Base-by-base conservation (phyloP, 2,888 invertebrate genomes). In the Noctua comes region DNA sequence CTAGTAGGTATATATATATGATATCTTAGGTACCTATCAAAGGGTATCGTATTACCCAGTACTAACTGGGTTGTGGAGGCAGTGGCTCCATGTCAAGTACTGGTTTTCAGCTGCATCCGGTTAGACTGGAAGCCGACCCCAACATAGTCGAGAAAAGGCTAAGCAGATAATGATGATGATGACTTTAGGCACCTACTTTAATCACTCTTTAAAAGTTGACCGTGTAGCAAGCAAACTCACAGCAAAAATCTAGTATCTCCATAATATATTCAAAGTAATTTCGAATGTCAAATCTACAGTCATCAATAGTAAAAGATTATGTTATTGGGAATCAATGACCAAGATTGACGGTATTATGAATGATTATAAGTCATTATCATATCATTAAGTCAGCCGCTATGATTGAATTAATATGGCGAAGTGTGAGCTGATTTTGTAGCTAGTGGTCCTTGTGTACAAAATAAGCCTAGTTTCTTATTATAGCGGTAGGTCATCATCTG, bases 211-310 rank as follows among this genome's bases (percentile, higher is more conserved):
- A 27, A 59, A 59, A 27, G 7, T 59, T 27, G 7, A 16, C 16
- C 31, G 3, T 10, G 31, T 21, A 8, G 24, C 59, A 74, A 40
- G 13, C 51, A 68, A 48, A 68, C 13, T 11, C n/a, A n/a, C 27
- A 27, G 2, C n/a, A 27, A 18, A 27, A 69, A 40, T 40, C 16
- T 13, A 71, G 57, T 36, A 59, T 36, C 3, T 13, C 54, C 27
- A 24, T 86, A 82, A 86, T 85, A 79, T 87, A 86, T 87, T 87
- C 82, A 73, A 76, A 77, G 72, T 40, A 84, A 84, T 83, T 83
- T 77, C 66, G 59, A 83, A 77, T 80, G 83, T 84, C 78, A 78
- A 81, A 82, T 68, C 43, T 36, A 36, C n/a, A 65, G 54, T 27
- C 70, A 79, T 85, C 72, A 79, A 82, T 76, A 78, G n/a, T 82